Evolutionary conservation across 1,140 invertebrate species (phyloP), one percentile per base, ranked within the genome.

Genomic region (Cotesia typhae): DNA sequence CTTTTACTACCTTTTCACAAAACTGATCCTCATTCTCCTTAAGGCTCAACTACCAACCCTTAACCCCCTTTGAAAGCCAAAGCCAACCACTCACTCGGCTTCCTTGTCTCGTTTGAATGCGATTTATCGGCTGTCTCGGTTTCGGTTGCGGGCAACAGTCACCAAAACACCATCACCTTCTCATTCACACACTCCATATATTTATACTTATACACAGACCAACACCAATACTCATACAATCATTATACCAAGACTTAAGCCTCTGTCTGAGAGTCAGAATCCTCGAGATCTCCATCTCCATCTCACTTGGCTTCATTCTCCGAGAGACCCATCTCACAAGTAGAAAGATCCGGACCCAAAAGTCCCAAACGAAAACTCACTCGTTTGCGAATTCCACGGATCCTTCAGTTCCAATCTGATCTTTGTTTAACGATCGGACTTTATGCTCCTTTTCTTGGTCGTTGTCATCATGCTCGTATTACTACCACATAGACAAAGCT

Each of bases 321-420:
- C 9, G 35, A 35, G 5, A 61, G 60, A 55, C 37, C 53, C 51
- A 55, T 14, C 36, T 55, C 28, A 41, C 68, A 20, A 17, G 53
- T 57, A 57, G 53, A 57, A 57, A 17, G 41, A 51, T 52, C 64
- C 37, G 10, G 41, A 47, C 41, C 41, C 41, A 47, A 67, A 64
- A 67, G 51, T 28, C 68, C 65, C 71, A 72, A 72, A 72, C 72
- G 61, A 74, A 74, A 70, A 75, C 67, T 72, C 65, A 67, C 74
- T 75, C 74, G 74, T 75, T 75, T 75, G 74, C 74, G 70, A 75
- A 75, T 75, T 75, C 74, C 74, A 59, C 28, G 72, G 74, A 72
- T 72, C 67, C 51, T 67, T 67, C 20, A 37, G 14, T 67, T 65
- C 74, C 74, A 66, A 75, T 75, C 74, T 59, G 67, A 75, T 75